Evolutionary conservation across 2,888 invertebrate species (phyloP), one percentile per base, ranked within the genome.

Genomic region (Serrognathus titanus): DNA sequence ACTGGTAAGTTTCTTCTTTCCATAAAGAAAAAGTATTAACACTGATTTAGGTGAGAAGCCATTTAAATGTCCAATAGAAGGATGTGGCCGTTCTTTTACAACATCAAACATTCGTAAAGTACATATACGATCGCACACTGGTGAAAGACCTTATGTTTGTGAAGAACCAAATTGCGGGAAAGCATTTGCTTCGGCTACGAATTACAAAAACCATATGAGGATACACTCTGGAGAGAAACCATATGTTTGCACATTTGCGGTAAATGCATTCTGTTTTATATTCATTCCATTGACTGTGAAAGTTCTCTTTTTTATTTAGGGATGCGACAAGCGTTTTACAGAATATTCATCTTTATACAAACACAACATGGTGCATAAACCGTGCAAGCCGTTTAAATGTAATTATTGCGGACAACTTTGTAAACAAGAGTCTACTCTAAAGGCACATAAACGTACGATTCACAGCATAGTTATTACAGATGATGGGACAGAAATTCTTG

Each of bases 181-280:
- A 71, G 82, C 84, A 1, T 87, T 87, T 75, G 83, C 87, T 2
- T 85, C 85, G 39, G 84, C 85, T 7, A 86, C 87, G 5, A 87
- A 87, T 72, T 85, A 83, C 66, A 86, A 85, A 69, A 87, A 87
- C 71, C 87, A 87, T 67, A 79, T 85, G 63, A 75, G 87, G 55
- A 86, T 86, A 66, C 87, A 87, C 73, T 85, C 85, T 43, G 86
- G 86, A 13, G 86, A 86, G 69, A 86, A 86, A 69, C 87, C 87
- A 0, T 87, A 85, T 65, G 80, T 81, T 13, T 87, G 87, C 69
- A 75, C 79, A 10, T 81, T 84, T 10, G 75, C 78, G 63, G 79
- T 78, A 68, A 67, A 68, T 37, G 7, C 7, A 31, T 1, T 6
- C 24, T 6, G 24, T 31, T 31, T 31, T 31, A 31, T 6, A 31